phyloP scores from a whole-genome alignment of 2,888 invertebrate species.

The Pandemis corylana region DNA sequence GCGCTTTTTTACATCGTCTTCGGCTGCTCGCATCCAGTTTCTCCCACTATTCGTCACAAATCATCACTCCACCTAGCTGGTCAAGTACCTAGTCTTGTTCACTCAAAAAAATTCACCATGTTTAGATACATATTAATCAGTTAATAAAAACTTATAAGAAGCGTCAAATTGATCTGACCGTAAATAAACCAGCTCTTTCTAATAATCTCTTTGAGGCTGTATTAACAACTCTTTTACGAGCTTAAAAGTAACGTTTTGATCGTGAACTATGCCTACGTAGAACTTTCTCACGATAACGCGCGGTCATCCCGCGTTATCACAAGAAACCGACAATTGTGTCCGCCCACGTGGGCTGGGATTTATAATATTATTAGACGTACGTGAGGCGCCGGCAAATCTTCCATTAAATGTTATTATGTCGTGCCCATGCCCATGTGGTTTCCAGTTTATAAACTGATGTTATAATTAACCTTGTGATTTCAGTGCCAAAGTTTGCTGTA shows the following conservation, averaged over 20 bases:
- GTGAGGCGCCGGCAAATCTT: slow-evolving; percentile 54
- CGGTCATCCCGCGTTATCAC: slow-evolving; percentile 64
- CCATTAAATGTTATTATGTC: slow-evolving; percentile 19
- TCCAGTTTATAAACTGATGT: slow-evolving; percentile 21
- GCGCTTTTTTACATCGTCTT: no score
- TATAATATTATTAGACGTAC: slow-evolving; percentile 56
- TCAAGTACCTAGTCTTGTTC: no score
- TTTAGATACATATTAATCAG: background rate
- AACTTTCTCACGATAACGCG: slow-evolving; percentile 59
- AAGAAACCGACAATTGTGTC: slow-evolving; percentile 61
- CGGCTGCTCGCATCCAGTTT: no score
- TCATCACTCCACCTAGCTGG: no score
- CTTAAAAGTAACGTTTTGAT: slow-evolving; percentile 19
- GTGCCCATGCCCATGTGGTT: slow-evolving; percentile 29
- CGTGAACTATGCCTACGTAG: slow-evolving; percentile 34
- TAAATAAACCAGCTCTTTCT: background rate
- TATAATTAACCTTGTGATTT: slow-evolving; percentile 22
- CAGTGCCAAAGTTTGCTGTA: slow-evolving; percentile 4
- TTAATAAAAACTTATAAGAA: background rate
- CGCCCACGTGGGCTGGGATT: slow-evolving; percentile 68
- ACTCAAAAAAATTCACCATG: no score
- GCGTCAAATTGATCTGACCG: background rate
- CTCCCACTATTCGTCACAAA: no score
- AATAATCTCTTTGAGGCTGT: slow-evolving; percentile 1
- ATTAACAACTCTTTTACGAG: slow-evolving; percentile 21